A percentile compares a stretch with the other conserved stretches of the same genome.
phyloP scores from a whole-genome alignment of 2,113 vertebrate genomes.

The Triplophysa dalaica region DNA sequence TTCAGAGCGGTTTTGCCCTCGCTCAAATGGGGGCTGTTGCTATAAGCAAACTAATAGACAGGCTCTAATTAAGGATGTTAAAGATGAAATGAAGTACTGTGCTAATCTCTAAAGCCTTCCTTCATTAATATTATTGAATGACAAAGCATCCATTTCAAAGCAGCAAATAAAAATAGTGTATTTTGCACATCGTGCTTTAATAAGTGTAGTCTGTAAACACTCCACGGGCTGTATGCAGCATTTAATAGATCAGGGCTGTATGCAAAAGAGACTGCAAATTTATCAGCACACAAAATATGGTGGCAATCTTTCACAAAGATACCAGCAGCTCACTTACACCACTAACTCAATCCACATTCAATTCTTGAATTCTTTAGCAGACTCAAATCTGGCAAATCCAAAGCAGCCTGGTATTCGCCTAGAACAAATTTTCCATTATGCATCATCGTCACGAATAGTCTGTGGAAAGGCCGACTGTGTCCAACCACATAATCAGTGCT shows the following conservation, averaged over 20 bases:
- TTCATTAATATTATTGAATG: conserved; percentile 48
- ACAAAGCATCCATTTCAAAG: conserved; percentile 32
- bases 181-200: conserved; percentile 5
- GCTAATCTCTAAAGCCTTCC: conserved; percentile 35
- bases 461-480: no score
- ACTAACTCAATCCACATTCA: no score
- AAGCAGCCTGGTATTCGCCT: no score
- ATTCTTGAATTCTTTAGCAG: no score
- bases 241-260: neutral
- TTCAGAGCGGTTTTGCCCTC: conserved; percentile 12
- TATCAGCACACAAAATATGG: no score
- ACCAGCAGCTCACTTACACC: no score
- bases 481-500: no score
- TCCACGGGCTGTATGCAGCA: neutral
- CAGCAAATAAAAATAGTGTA: conserved; percentile 7
- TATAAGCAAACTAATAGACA: conserved; percentile 29
- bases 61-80: conserved; percentile 49
- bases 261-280: no score
- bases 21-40: neutral
- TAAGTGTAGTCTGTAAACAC: neutral
- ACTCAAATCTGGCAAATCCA: no score
- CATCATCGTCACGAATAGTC: no score
- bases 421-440: no score
- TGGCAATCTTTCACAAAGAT: no score
- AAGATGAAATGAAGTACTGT: conserved; percentile 42